A percentile compares a stretch with the other conserved stretches of the same genome.
Evolutionary conservation across 2,113 vertebrate species (phyloP).

Genomic region (Pleuronectes platessa): DNA sequence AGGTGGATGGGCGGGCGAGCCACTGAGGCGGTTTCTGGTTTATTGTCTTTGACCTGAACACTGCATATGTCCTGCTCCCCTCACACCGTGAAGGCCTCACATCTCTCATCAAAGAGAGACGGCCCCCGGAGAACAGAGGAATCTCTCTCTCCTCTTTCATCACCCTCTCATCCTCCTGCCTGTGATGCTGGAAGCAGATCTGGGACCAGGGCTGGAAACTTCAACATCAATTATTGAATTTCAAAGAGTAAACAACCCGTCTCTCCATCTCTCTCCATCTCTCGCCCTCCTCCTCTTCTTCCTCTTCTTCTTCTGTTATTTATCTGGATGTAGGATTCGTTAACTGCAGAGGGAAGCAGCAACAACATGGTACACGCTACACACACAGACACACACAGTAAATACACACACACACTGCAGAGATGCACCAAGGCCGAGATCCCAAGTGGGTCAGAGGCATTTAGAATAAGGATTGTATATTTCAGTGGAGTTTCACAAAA

Average conservation of each 20-base stretch:
- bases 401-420: too few relatives aligned
- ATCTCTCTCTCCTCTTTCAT: conserved; percentile 35
- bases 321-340: conserved; percentile 12
- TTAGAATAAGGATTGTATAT: too few relatives aligned
- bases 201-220: conserved; percentile 25
- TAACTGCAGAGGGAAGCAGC: conserved; percentile 17
- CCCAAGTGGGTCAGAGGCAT: too few relatives aligned
- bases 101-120: conserved; percentile 34
- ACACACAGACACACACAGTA: neutral
- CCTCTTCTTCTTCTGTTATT: neutral
- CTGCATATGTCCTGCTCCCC: neutral
- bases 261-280: neutral
- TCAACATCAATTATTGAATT: conserved; percentile 58
- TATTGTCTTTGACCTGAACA: neutral
- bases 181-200: conserved; percentile 39
- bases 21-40: neutral
- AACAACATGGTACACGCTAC: conserved; percentile 7
- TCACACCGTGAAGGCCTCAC: conserved; percentile 2
- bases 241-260: conserved; percentile 42
- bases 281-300: neutral
- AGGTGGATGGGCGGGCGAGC: too few relatives aligned
- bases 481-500: too few relatives aligned
- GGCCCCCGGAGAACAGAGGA: conserved; percentile 8
- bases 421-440: too few relatives aligned
- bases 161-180: conserved; percentile 23